Conservation (phyloP, 2,888 invertebrate species). For the Eledone cirrhosa region DNA sequence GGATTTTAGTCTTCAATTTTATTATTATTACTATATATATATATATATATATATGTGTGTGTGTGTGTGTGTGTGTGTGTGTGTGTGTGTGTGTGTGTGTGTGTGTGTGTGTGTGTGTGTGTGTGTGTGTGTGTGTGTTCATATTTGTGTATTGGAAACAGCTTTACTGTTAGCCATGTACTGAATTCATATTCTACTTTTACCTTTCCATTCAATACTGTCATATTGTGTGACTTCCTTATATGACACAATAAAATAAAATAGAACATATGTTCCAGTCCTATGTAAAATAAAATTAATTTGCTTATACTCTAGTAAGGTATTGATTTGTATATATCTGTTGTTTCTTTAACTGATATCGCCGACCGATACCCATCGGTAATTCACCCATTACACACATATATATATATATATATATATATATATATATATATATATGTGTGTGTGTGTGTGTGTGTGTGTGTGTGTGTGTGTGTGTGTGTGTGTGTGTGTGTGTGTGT, state of each 20-base stretch:
- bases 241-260: no score
- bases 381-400: neutral
- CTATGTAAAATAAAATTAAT: no score
- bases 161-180: neutral
- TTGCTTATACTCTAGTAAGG: no score
- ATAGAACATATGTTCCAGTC: no score
- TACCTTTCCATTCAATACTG: no score
- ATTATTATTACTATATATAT: no score
- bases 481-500: neutral
- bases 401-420: constrained; percentile 6
- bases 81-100: neutral
- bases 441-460: neutral
- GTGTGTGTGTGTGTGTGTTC: neutral
- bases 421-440: neutral
- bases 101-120: no score
- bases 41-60: neutral
- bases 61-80: neutral
- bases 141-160: neutral
- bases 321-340: no score
- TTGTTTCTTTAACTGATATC: no score
- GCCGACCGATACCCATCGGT: neutral
- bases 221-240: no score
- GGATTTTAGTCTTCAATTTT: no score
- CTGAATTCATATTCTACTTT: no score
- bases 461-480: neutral